Evolutionary conservation across 2,888 invertebrate genomes (phyloP), one percentile per base, ranked within the genome.

Genomic region (Phyto melanocephala): DNA sequence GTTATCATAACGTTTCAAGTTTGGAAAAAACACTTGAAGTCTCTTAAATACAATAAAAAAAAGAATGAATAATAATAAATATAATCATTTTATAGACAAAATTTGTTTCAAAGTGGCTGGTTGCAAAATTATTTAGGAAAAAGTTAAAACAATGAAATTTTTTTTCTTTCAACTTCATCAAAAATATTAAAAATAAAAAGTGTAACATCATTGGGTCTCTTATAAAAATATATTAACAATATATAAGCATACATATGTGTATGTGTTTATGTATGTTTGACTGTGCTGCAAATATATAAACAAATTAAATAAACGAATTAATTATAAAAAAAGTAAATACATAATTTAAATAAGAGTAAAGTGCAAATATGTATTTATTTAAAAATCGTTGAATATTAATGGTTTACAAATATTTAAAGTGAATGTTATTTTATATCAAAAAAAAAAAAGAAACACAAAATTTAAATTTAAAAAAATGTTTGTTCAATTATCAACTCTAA

Each of bases 1-100:
- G 82, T 82, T 82, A 82, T 82, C 82, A 79, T 82, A 33, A 63
- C 63, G 68, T 74, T 72, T 56, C 70, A 50, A 33, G 70, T 45
- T 15, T 50, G 28, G 77, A 70, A 77, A 45, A 71, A 67, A 40
- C 75, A 68, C 74, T 78, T 65, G 42, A 68, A n/a, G n/a, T n/a
- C n/a, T 28, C 28, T 28, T 28, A 28, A 28, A 47, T 15, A 42
- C n/a, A 47, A 56, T 20, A 22, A 28, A 58, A 22, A 10, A 33
- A 58, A 65, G 17, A 54, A 15, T 40, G 62, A 68, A 40, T 22
- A 33, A 52, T 42, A 33, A 1, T 17, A 52, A 70, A 77, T 28
- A 70, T 79, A 17, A 24, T 35, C 65, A 56, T 37, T 72, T 65
- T 67, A n/a, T 72, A 52, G 52, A 33, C 33, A 35, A n/a, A 60